Conservation (phyloP, 2,113 vertebrate genomes). For the Lepisosteus osseus region DNA sequence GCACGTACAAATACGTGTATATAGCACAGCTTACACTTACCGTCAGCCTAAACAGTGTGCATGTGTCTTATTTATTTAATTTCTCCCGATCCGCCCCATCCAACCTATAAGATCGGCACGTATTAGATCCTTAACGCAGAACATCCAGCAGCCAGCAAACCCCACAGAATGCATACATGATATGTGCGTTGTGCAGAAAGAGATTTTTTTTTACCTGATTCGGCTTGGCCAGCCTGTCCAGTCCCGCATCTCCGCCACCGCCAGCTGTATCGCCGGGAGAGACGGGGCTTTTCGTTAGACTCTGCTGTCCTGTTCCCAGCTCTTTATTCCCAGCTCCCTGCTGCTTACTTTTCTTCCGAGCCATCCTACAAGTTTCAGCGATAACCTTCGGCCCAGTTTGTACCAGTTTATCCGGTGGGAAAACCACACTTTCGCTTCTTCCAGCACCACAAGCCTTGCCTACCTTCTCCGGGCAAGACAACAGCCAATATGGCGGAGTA, state of each 20-base stretch:
- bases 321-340: conserved; percentile 67
- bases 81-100: conserved; percentile 25
- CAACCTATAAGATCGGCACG: conserved; percentile 4
- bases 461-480: conserved; percentile 82
- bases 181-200: too few species aligned
- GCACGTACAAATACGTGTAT: too few species aligned
- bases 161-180: too few species aligned
- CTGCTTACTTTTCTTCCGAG: conserved; percentile 84
- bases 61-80: conserved; percentile 36
- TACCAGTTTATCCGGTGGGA: conserved; percentile 50
- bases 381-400: conserved; percentile 58
- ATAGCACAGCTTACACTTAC: neutral
- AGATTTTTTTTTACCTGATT: conserved; percentile 58
- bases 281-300: conserved; percentile 63
- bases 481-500: conserved; percentile 93
- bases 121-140: neutral
- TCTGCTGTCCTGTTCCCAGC: conserved; percentile 66
- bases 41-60: neutral
- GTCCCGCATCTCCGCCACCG: conserved; percentile 66
- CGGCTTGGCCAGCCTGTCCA: conserved; percentile 70
- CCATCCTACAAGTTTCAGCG: conserved; percentile 61
- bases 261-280: conserved; percentile 67
- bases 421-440: conserved; percentile 61
- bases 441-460: conserved; percentile 62
- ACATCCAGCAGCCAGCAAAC: neutral